These are phyloP conservation scores for Endomychus coccineus DNA, from an alignment of 2,888 invertebrate species.

Conservation along the genomic window DNA sequence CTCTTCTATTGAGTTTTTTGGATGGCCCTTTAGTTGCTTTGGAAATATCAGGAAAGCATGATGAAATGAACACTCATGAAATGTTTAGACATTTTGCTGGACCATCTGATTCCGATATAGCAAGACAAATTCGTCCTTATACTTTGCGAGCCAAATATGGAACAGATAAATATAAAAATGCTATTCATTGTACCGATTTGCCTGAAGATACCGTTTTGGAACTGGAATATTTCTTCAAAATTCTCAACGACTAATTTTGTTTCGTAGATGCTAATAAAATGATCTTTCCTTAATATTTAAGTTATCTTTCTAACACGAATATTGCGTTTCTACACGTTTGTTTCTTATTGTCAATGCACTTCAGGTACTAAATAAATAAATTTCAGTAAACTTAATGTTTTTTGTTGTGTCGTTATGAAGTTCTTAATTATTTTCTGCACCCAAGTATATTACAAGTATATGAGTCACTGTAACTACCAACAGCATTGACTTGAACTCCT, in stretches of 20 bases:
- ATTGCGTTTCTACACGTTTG: too few species aligned
- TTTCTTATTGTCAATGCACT: too few species aligned
- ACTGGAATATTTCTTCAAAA: slow-evolving; percentile 74
- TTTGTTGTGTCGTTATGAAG: too few species aligned
- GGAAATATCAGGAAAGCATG: slow-evolving; percentile 64
- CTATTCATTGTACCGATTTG: slow-evolving; percentile 89
- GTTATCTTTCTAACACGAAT: too few species aligned
- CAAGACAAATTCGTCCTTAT: slow-evolving; percentile 72
- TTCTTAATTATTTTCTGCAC: too few species aligned
- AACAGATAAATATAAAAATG: slow-evolving; percentile 73
- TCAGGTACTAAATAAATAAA: too few species aligned
- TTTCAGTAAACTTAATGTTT: too few species aligned
- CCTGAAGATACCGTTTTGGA: slow-evolving; percentile 80
- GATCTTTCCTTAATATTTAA: too few species aligned
- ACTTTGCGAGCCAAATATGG: slow-evolving; percentile 82
- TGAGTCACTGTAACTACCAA: too few species aligned
- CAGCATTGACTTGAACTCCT: too few species aligned
- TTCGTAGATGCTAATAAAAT: too few species aligned
- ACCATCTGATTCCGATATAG: slow-evolving; percentile 87
- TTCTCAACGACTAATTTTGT: slow-evolving; percentile 41
- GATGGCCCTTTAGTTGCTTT: slow-evolving; percentile 81
- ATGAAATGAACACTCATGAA: slow-evolving; percentile 50
- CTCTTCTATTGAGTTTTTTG: slow-evolving; percentile 75
- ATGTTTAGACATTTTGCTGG: slow-evolving; percentile 81
- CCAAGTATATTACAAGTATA: too few species aligned